These are phyloP conservation scores for Percina caprodes DNA, from an alignment of 2,113 vertebrate species.

Conservation along the genomic window DNA sequence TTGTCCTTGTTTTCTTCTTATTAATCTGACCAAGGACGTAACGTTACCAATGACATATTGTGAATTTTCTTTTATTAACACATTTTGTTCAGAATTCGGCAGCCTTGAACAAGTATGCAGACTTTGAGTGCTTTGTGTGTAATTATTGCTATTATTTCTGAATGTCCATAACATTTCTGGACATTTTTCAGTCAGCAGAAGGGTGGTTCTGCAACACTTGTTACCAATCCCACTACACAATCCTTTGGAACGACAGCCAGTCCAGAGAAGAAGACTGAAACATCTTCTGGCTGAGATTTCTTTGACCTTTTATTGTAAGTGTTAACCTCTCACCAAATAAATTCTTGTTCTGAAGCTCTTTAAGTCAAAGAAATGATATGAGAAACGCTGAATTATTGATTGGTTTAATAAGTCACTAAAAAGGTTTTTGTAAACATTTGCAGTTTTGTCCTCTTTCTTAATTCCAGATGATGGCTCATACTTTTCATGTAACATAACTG, in stretches of 20 bases:
- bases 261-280: not conserved
- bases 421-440: not conserved
- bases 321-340: not conserved
- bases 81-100: slow-evolving; percentile 4
- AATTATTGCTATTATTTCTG: slow-evolving; percentile 21
- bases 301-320: not conserved
- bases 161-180: not conserved
- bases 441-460: not conserved
- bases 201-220: not conserved
- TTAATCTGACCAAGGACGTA: slow-evolving; percentile 19
- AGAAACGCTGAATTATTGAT: not conserved
- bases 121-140: slow-evolving; percentile 19
- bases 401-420: not conserved
- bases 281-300: not conserved
- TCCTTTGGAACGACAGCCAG: slow-evolving; percentile 1
- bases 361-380: not conserved
- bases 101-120: slow-evolving; percentile 32
- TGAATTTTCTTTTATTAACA: slow-evolving; percentile 18
- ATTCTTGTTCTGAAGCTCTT: not conserved
- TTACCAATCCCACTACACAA: not conserved
- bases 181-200: not conserved
- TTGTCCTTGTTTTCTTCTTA: not conserved
- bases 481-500: not conserved
- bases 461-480: not conserved
- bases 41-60: slow-evolving; percentile 29